Evolutionary conservation across 2,888 invertebrate species (phyloP).

Genomic region (Itoplectis maculator): DNA sequence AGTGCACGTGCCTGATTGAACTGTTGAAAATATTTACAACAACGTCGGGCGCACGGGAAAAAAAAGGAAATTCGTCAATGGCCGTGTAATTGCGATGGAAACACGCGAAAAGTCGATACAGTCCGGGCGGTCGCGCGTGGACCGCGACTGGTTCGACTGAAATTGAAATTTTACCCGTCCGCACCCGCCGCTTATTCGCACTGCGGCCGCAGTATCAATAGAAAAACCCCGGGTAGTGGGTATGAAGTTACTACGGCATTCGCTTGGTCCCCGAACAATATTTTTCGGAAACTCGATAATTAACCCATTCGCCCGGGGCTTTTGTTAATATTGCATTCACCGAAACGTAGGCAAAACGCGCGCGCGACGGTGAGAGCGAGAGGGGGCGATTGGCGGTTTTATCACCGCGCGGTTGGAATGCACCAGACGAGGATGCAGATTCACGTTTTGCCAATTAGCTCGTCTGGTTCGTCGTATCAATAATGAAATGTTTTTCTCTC

Average conservation of each 20-base stretch:
- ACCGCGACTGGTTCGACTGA: not conserved
- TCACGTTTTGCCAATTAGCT: conserved; percentile 9
- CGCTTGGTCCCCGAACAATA: not conserved
- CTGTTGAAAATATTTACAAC: conserved; percentile 22
- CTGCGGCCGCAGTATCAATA: not conserved
- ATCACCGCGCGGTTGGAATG: not conserved
- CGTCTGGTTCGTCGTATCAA: conserved; percentile 12
- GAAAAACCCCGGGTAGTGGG: not conserved
- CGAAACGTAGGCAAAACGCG: conserved; percentile 6
- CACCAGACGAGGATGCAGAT: not conserved
- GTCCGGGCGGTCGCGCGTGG: not conserved
- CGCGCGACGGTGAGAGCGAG: no score
- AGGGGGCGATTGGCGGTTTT: not conserved
- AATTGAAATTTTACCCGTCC: not conserved
- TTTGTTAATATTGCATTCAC: not conserved
- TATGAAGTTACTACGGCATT: not conserved
- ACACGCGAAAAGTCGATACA: not conserved
- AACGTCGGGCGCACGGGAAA: not conserved
- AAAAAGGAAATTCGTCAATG: not conserved
- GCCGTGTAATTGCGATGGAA: not conserved
- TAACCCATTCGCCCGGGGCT: not conserved
- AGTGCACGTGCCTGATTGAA: conserved; percentile 15
- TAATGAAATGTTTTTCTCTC: conserved; percentile 16
- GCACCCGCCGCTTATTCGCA: not conserved
- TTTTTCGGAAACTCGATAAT: not conserved